Evolutionary conservation across 2,797 vertebrate genomes (phyloP), one percentile per base, ranked within the genome.

Genomic region (Trachurus trachurus): DNA sequence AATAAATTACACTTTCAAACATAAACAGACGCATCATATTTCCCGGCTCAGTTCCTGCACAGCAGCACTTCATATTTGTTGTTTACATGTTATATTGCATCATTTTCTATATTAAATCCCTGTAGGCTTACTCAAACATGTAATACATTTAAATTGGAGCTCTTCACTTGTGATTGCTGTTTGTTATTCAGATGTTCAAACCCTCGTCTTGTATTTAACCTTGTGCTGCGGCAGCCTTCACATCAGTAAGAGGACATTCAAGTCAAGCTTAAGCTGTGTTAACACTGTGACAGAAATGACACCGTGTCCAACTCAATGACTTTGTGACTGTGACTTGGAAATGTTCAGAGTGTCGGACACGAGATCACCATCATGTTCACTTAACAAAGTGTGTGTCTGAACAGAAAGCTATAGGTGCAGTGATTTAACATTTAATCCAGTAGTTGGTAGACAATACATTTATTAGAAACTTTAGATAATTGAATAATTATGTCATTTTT

Each of bases 1-100:
- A 16, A 62, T 22, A 52, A 53, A 66, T 58, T 5, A 11, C 50
- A 69, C 54, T 63, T 21, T 57, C 66, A 42, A 34, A 61, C 67
- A 49, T 22, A 42, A 49, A 56, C 6, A 22, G 29, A 21, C 53
- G 19, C 31, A 54, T 47, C n/a, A 12, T 56, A 34, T 40, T 42
- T 40, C 34, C 63, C 34, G 9, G 8, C 16, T 42, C 22, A 53
- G 47, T 45, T 62, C n/a, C 2, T 52, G 40, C 6, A 37, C 49
- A 49, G 60, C 29, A 67, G 45, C 26, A 10, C 21, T 37, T 78
- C 34, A 42, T 17, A 6, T 45, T 34, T 47, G 11, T 59, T 60
- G 39, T 56, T 39, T 58, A 39, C 26, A 39, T 47, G 42, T 19
- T 15, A 5, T 17, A 6, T 50, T 62, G 13, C 44, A 2, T 66